A percentile compares a stretch with the other conserved stretches of the same genome.
Conservation (phyloP, 1,140 invertebrate species). For the Drosophila subobscura region DNA sequence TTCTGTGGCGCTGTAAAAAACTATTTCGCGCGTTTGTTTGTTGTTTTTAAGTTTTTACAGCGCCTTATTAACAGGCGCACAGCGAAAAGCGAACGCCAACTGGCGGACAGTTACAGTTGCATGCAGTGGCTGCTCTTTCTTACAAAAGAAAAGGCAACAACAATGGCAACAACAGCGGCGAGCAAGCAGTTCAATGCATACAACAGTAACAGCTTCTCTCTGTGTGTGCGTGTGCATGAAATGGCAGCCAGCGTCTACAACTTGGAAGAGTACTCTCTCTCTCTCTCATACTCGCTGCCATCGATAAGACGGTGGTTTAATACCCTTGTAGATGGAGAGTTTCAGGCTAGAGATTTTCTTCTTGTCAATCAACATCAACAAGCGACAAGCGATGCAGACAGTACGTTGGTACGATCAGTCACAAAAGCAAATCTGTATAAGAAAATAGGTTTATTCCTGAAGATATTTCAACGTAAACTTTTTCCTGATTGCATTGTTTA, state of each 20-base stretch:
- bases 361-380: too few species aligned
- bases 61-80: constrained; percentile 78
- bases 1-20: constrained; percentile 52
- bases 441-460: too few species aligned
- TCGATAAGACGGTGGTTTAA: constrained; percentile 31
- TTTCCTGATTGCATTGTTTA: too few species aligned
- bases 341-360: too few species aligned
- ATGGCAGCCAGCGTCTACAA: constrained; percentile 59
- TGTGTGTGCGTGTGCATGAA: constrained; percentile 46
- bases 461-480: too few species aligned
- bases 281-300: constrained; percentile 40
- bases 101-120: constrained; percentile 52
- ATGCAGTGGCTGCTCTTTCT: constrained; percentile 45
- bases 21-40: constrained; percentile 75
- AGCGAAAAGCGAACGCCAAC: constrained; percentile 52
- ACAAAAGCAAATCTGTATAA: too few species aligned
- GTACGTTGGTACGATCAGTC: too few species aligned
- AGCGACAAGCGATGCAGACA: too few species aligned
- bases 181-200: constrained; percentile 67
- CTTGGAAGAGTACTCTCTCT: constrained; percentile 19
- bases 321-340: neutral
- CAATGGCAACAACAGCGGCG: constrained; percentile 49
- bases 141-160: constrained; percentile 66
- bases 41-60: constrained; percentile 81
- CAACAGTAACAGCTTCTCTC: constrained; percentile 31